Percentiles rank a stretch among this genome's conserved stretches.
Evolutionary conservation across 2,797 vertebrate genomes (phyloP).

Genomic region (Pangasius sanitwongsei): DNA sequence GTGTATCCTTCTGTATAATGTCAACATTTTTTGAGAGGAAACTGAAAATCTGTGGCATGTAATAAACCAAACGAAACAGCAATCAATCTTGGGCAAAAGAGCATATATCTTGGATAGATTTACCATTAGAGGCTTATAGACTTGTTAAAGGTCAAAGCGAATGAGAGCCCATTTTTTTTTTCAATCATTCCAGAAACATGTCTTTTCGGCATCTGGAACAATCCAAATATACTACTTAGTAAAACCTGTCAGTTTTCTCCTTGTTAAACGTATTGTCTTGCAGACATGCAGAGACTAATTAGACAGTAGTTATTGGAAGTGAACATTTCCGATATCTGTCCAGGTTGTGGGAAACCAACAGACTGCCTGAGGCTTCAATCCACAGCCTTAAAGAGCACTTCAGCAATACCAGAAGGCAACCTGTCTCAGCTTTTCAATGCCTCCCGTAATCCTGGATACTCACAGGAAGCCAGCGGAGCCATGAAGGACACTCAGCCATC

Average conservation of each 20-base stretch:
- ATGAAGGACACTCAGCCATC: not conserved
- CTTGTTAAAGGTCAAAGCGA: conserved; percentile 57
- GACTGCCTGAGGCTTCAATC: not conserved
- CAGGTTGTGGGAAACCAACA: conserved; percentile 21
- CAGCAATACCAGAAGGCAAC: not conserved
- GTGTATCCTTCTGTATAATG: conserved; percentile 42
- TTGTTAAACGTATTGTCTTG: not conserved
- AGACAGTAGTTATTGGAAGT: not conserved
- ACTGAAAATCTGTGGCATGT: conserved; percentile 39
- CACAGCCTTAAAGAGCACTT: conserved; percentile 6
- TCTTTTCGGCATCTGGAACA: conserved; percentile 25
- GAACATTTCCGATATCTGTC: conserved; percentile 8
- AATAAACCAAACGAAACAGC: conserved; percentile 44
- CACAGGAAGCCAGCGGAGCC: not conserved
- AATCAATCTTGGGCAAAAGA: conserved; percentile 43
- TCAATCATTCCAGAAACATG: conserved; percentile 24
- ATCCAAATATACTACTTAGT: not conserved
- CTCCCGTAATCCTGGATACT: not conserved
- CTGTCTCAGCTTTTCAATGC: conserved; percentile 11
- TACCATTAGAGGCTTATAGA: conserved; percentile 40
- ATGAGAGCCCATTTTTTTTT: conserved; percentile 51
- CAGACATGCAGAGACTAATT: not conserved
- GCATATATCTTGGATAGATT: conserved; percentile 47
- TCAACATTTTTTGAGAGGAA: conserved; percentile 36
- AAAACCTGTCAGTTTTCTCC: not conserved